Evolutionary conservation across 2,113 vertebrate species (phyloP).

Genomic region (Colinus virginianus): DNA sequence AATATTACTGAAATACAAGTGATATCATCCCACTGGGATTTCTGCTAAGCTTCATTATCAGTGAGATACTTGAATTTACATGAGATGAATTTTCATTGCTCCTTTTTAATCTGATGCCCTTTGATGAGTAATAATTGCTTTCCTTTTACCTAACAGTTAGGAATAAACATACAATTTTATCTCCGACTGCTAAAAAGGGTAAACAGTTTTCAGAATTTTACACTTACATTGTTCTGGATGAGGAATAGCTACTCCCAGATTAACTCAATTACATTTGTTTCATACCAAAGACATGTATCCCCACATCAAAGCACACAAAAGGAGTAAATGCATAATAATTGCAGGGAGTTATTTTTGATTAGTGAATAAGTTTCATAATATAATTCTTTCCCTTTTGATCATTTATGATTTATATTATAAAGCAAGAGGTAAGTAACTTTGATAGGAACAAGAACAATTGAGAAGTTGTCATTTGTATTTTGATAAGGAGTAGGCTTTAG

Average conservation of each 20-base stretch:
- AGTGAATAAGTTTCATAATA: background rate
- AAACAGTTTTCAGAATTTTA: background rate
- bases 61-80: background rate
- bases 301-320: background rate
- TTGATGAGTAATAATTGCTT: background rate
- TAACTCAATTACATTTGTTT: background rate
- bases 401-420: background rate
- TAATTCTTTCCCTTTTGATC: background rate
- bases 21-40: background rate
- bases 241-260: background rate
- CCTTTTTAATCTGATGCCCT: background rate
- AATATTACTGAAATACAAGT: background rate
- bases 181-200: background rate
- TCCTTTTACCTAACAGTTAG: background rate
- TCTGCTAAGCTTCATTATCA: background rate
- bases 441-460: background rate
- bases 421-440: background rate
- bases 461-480: background rate
- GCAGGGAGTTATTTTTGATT: background rate
- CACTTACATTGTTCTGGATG: background rate
- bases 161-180: background rate
- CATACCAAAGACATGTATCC: accelerated
- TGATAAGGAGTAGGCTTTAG: background rate
- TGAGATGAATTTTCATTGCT: background rate
- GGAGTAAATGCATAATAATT: background rate